Conservation (phyloP, 2,888 invertebrate species). For the Lasioglossum figueresi region DNA sequence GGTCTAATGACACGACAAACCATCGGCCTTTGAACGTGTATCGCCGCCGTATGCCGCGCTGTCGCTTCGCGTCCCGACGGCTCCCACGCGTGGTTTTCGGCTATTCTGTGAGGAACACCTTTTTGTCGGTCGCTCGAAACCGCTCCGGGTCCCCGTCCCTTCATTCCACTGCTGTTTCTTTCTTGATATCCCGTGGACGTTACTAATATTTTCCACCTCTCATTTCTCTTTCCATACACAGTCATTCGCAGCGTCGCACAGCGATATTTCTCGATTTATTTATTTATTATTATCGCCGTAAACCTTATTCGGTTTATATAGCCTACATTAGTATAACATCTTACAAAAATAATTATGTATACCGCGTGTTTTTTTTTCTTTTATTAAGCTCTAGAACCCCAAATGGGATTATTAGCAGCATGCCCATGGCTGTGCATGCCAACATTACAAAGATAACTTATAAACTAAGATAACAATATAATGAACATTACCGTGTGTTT, state of each 20-base stretch:
- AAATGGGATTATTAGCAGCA: too few relatives aligned
- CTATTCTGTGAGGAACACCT: background rate
- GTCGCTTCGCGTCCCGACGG: background rate
- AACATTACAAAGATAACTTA: too few relatives aligned
- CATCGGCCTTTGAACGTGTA: constrained; percentile 36
- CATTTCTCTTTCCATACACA: background rate
- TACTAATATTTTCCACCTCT: background rate
- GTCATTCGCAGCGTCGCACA: background rate
- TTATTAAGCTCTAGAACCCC: too few relatives aligned
- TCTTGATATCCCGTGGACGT: background rate
- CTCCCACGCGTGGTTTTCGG: constrained; percentile 7
- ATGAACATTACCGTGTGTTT: too few relatives aligned
- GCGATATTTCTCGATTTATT: too few relatives aligned
- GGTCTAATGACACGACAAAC: constrained; percentile 45
- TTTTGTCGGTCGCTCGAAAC: background rate
- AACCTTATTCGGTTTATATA: too few relatives aligned
- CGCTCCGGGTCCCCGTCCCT: background rate
- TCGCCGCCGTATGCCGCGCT: constrained; percentile 10
- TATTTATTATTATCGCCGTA: too few relatives aligned
- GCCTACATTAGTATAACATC: too few relatives aligned
- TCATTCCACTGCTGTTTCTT: background rate
- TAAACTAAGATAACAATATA: too few relatives aligned
- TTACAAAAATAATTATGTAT: too few relatives aligned
- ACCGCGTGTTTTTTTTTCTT: too few relatives aligned
- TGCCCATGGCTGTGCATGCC: too few relatives aligned